Evolutionary conservation across 2,888 invertebrate species (phyloP).

Genomic region (Tipula helvola): DNA sequence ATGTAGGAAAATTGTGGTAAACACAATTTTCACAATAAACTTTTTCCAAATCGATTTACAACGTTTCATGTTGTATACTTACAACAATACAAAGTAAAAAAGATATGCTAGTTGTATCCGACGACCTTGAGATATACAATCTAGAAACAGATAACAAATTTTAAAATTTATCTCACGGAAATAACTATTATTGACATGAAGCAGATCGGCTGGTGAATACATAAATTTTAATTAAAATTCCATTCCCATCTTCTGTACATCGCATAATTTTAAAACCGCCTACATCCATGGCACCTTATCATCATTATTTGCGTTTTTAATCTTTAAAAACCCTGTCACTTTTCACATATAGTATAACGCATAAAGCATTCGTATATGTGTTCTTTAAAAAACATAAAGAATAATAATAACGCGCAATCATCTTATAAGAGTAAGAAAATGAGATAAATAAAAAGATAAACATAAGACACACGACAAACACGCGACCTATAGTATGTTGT

Average conservation of each 20-base stretch:
- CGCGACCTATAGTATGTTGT: constrained; percentile 13
- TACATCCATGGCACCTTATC: neutral
- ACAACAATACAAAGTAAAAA: too few species aligned
- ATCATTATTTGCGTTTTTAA: neutral
- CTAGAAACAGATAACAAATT: neutral
- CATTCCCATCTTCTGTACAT: neutral
- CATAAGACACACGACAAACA: constrained; percentile 16
- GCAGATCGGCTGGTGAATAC: neutral
- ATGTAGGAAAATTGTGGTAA: too few species aligned
- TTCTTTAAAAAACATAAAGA: neutral
- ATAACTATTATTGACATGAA: neutral
- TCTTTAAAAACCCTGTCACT: neutral
- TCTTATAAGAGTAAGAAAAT: neutral
- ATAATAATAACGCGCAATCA: neutral
- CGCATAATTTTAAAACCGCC: neutral
- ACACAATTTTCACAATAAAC: too few species aligned
- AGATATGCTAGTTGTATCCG: too few species aligned
- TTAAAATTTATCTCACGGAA: neutral
- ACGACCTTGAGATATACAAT: neutral
- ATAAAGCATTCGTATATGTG: neutral
- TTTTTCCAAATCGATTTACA: too few species aligned
- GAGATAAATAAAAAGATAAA: neutral
- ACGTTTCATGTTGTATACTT: too few species aligned
- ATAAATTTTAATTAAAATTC: neutral
- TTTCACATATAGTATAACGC: neutral